phyloP scores from a whole-genome alignment of 2,113 vertebrate species.

The Myodes glareolus region DNA sequence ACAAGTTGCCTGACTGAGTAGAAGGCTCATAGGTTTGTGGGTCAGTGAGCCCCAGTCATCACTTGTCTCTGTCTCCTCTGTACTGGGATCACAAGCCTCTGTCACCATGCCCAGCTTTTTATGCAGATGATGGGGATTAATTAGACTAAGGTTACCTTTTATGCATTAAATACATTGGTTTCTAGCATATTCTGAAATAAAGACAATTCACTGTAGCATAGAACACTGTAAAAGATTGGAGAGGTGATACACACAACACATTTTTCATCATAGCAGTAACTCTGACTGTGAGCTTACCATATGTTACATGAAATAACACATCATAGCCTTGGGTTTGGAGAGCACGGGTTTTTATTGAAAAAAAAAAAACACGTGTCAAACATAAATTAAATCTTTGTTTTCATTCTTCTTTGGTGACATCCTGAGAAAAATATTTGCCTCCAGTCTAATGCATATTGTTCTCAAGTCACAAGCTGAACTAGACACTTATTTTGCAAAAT shows the following conservation, averaged over 20 bases:
- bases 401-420: slow-evolving; percentile 54
- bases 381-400: slow-evolving; percentile 41
- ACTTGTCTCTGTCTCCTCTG: background rate
- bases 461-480: slow-evolving; percentile 45
- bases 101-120: background rate
- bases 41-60: background rate
- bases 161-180: background rate
- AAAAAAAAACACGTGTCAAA: slow-evolving; percentile 34
- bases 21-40: background rate
- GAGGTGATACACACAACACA: background rate
- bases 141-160: background rate
- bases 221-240: background rate
- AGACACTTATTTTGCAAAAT: slow-evolving; percentile 28
- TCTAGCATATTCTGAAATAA: background rate
- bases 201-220: background rate
- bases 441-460: slow-evolving; percentile 40
- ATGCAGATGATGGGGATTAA: background rate
- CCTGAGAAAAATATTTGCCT: slow-evolving; percentile 51
- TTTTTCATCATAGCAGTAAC: slow-evolving; percentile 9
- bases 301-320: slow-evolving; percentile 35
- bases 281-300: background rate
- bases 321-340: background rate
- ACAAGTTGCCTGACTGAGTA: background rate
- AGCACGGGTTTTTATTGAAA: slow-evolving; percentile 23
- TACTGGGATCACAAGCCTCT: background rate